Evolutionary conservation across 2,113 vertebrate genomes (phyloP).

Genomic region (Megatriorchis doriae): DNA sequence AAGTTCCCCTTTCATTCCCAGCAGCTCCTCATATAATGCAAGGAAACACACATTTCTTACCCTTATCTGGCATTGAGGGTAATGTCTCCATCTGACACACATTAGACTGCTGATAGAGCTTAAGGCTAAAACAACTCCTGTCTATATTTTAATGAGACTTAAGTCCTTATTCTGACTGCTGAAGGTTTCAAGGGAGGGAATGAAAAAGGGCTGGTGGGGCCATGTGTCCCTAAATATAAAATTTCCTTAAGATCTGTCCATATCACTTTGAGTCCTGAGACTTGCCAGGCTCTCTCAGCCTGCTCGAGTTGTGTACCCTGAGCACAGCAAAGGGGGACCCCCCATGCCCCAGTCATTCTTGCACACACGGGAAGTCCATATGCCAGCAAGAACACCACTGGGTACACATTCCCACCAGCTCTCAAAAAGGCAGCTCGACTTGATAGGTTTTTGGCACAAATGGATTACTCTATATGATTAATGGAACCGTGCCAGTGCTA

Average conservation of each 20-base stretch:
- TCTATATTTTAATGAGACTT: not conserved
- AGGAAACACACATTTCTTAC: not conserved
- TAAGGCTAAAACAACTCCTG: not conserved
- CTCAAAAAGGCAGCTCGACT: slow-evolving; percentile 59
- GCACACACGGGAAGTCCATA: slow-evolving; percentile 54
- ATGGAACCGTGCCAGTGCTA: slow-evolving; percentile 23
- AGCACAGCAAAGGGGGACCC: not conserved
- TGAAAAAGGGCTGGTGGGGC: not conserved
- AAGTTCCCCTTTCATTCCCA: not conserved
- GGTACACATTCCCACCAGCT: slow-evolving; percentile 58
- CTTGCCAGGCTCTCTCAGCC: not conserved
- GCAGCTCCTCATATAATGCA: not conserved
- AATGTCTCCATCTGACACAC: not conserved
- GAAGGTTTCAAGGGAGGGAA: not conserved
- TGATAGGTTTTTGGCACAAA: slow-evolving; percentile 65
- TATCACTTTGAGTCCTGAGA: not conserved
- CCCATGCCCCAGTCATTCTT: slow-evolving; percentile 13
- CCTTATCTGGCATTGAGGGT: not conserved
- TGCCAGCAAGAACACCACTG: slow-evolving; percentile 59
- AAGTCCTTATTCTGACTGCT: not conserved
- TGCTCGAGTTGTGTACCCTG: not conserved
- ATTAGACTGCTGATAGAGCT: not conserved
- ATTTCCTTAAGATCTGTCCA: not conserved
- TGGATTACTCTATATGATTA: slow-evolving; percentile 52
- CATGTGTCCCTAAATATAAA: not conserved